phyloP scores from a whole-genome alignment of 2,113 vertebrate species.

The Pagrus major region DNA sequence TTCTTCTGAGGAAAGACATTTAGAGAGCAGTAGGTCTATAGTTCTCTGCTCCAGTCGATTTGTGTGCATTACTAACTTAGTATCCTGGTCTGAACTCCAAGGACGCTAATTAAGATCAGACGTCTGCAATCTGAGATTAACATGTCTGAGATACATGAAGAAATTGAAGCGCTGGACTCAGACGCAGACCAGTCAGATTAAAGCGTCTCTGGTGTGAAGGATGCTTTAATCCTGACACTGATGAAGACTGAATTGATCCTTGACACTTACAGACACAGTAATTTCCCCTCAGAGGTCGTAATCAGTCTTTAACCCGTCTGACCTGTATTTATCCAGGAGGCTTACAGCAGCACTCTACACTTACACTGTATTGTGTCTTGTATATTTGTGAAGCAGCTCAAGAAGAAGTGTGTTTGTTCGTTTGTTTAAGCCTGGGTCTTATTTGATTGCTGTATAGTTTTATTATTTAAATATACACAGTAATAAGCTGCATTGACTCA shows the following conservation, averaged over 20 bases:
- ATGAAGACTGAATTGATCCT: conserved; percentile 7
- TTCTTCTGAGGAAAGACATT: neutral
- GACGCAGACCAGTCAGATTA: neutral
- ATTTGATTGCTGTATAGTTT: neutral
- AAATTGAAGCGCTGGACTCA: neutral
- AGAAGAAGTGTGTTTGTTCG: too few species aligned
- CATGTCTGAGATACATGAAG: neutral
- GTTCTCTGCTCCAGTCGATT: neutral
- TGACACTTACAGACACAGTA: neutral
- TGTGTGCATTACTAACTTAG: neutral
- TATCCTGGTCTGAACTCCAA: neutral
- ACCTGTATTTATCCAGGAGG: neutral
- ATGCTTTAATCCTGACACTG: conserved; percentile 4
- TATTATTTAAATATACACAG: neutral
- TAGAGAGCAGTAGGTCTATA: neutral
- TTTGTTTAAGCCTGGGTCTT: neutral
- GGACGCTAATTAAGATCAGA: conserved; percentile 8
- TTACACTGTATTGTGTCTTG: neutral
- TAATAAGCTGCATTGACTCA: neutral
- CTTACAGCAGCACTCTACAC: neutral
- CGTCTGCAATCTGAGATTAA: conserved; percentile 16
- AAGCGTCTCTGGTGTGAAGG: neutral
- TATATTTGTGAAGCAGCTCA: neutral
- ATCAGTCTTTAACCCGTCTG: conserved; percentile 1
- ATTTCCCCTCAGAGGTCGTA: neutral